A percentile compares a stretch with the other conserved stretches of the same genome.
Evolutionary conservation across 2,113 vertebrate genomes (phyloP).

Genomic region (Scolopax mira): DNA sequence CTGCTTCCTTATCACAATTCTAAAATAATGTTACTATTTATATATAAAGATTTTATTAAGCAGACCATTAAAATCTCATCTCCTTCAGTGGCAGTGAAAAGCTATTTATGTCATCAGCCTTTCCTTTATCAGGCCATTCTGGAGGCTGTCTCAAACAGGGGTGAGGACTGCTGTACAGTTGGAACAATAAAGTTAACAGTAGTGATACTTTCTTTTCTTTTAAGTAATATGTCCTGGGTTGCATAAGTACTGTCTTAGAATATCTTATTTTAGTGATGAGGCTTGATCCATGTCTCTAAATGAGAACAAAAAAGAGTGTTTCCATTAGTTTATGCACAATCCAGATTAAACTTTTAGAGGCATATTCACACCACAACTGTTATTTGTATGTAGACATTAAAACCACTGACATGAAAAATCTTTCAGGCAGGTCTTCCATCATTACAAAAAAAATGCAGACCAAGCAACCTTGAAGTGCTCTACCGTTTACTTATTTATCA

Average conservation of each 20-base stretch:
- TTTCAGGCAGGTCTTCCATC: not conserved
- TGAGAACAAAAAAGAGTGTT: not conserved
- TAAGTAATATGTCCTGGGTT: not conserved
- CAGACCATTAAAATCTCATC: not conserved
- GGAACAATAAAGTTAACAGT: not conserved
- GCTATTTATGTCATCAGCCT: not conserved
- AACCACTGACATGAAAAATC: not conserved
- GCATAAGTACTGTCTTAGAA: not conserved
- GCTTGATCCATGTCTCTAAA: not conserved
- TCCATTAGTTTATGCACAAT: not conserved
- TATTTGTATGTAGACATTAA: not conserved
- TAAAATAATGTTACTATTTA: not conserved
- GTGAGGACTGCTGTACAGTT: not conserved
- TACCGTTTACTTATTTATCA: not conserved
- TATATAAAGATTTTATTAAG: not conserved
- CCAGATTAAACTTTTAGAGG: not conserved
- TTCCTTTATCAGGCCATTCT: not conserved
- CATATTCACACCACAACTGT: not conserved
- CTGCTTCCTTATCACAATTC: not conserved
- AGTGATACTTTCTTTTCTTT: not conserved
- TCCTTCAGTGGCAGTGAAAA: not conserved
- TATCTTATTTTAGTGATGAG: not conserved
- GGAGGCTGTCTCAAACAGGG: not conserved
- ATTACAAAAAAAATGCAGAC: not conserved
- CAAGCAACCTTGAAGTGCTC: not conserved